Percentiles rank a stretch among this genome's conserved stretches.
Evolutionary conservation across 2,797 vertebrate species (phyloP).

Genomic region (Pangasius krempfi): DNA sequence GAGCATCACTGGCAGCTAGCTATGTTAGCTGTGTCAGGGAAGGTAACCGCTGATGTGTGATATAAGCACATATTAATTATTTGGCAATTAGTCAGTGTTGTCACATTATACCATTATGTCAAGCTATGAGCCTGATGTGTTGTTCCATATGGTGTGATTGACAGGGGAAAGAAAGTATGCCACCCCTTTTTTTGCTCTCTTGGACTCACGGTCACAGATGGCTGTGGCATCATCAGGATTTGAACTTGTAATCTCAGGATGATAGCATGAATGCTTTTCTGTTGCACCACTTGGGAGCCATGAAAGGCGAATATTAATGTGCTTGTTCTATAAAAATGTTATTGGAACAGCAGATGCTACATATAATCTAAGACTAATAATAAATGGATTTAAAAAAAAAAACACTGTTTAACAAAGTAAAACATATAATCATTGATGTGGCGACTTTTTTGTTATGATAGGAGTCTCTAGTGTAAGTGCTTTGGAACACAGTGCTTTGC

Average conservation of each 20-base stretch:
- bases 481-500: background rate
- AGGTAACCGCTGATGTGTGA: background rate
- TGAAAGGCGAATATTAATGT: background rate
- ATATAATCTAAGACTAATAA: background rate
- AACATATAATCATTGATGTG: too few relatives aligned
- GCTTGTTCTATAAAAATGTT: background rate
- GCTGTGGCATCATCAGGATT: background rate
- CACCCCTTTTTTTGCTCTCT: background rate
- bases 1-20: background rate
- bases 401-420: too few relatives aligned
- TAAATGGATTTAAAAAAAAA: too few relatives aligned
- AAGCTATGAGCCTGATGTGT: background rate
- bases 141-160: background rate
- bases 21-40: background rate
- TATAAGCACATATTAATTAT: background rate
- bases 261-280: background rate
- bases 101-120: background rate
- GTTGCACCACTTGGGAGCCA: background rate
- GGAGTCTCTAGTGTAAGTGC: background rate
- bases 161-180: background rate
- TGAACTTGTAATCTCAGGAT: background rate
- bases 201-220: background rate
- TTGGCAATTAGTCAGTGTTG: background rate
- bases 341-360: background rate
- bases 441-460: background rate